A percentile compares a stretch with the other conserved stretches of the same genome.
Conservation (phyloP, 2,797 vertebrate genomes). For the Phoebastria nigripes region DNA sequence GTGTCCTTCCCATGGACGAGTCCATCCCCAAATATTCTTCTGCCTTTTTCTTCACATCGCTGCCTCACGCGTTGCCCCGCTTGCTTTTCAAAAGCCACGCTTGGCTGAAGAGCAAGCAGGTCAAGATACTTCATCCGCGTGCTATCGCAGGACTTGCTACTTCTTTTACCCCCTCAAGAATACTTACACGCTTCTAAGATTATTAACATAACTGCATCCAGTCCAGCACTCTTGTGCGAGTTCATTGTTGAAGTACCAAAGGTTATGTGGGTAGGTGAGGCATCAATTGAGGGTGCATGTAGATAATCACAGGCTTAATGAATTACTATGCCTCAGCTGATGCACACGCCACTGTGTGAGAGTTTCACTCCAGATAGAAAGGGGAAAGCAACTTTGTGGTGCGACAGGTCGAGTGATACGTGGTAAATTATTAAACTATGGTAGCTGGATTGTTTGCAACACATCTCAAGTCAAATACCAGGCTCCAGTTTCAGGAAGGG, state of each 20-base stretch:
- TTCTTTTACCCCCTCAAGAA: rapidly evolving
- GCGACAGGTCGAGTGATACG: background rate
- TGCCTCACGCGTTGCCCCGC: rapidly evolving
- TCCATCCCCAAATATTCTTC: background rate
- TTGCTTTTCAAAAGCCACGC: background rate
- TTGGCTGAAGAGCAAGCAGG: background rate
- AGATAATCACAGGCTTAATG: background rate
- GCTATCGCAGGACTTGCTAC: background rate
- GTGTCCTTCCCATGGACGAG: rapidly evolving
- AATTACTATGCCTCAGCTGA: background rate
- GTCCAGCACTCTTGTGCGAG: background rate
- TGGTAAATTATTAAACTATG: background rate
- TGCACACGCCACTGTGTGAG: no score
- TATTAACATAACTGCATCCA: background rate
- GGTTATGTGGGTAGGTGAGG: background rate
- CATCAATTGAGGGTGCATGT: background rate
- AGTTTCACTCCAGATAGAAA: background rate
- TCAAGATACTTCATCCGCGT: rapidly evolving
- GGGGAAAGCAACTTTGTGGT: background rate
- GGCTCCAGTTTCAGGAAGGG: background rate
- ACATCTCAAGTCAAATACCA: background rate
- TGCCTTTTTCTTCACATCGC: background rate
- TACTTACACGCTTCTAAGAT: background rate
- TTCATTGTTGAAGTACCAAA: background rate
- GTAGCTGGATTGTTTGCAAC: background rate